These are phyloP conservation scores for Cactoblastis cactorum DNA, from an alignment of 2,888 invertebrate species.

Conservation along the genomic window DNA sequence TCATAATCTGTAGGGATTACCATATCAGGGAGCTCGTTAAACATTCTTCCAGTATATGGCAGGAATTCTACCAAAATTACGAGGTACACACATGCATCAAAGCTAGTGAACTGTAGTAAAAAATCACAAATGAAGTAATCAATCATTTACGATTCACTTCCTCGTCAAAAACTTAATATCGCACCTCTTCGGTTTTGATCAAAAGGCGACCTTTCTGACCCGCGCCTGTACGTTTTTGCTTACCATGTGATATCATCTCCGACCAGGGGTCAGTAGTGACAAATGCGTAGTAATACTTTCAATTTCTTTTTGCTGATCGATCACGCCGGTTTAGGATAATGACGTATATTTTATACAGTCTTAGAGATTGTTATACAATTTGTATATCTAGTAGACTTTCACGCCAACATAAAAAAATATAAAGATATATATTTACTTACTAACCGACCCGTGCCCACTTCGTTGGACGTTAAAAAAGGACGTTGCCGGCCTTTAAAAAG, in stretches of 20 bases:
- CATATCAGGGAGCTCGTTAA: no score
- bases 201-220: conserved; percentile 1
- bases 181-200: background rate
- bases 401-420: no score
- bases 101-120: background rate
- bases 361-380: background rate
- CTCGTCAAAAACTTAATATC: background rate
- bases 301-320: background rate
- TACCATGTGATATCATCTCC: conserved; percentile 3
- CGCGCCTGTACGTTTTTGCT: background rate
- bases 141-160: background rate
- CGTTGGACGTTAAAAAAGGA: no score
- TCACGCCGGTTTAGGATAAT: background rate
- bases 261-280: background rate
- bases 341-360: background rate
- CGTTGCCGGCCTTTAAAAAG: no score
- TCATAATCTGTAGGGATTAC: no score
- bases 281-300: background rate
- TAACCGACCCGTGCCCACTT: no score
- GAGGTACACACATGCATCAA: no score
- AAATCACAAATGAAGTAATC: background rate
- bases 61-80: no score
- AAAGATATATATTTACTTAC: no score
- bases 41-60: no score
- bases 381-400: no score